A percentile compares a stretch with the other conserved stretches of the same genome.
Conservation (phyloP, 2,888 invertebrate genomes). For the Ennomos fuscantarius region DNA sequence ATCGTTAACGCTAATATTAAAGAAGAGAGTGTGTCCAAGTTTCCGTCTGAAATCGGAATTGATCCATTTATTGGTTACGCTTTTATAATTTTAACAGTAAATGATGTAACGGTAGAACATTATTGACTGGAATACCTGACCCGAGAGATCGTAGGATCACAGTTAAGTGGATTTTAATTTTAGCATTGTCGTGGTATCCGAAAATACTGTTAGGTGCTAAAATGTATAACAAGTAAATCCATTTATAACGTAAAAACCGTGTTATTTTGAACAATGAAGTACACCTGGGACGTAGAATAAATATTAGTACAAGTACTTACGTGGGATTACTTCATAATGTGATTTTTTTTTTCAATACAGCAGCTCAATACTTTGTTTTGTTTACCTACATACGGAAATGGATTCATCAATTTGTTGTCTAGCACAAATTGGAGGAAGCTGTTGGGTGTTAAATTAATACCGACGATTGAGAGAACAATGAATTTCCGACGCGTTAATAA, state of each 20-base stretch:
- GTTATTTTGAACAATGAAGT: background rate
- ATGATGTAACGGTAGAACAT: conserved; percentile 39
- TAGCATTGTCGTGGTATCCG: conserved; percentile 1
- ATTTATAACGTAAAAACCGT: no score
- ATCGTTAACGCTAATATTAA: background rate
- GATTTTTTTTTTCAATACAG: no score
- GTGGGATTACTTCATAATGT: no score
- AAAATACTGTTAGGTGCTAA: no score
- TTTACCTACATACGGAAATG: conserved; percentile 17
- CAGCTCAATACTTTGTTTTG: no score
- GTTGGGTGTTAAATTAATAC: conserved; percentile 38
- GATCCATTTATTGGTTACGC: conserved; percentile 34
- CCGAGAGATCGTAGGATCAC: conserved; percentile 17
- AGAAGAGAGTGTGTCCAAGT: conserved; percentile 38
- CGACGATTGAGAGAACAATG: conserved; percentile 50
- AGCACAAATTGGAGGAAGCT: conserved; percentile 27
- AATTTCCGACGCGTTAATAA: conserved; percentile 42
- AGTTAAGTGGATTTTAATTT: conserved; percentile 10
- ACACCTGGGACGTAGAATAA: no score
- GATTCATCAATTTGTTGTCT: conserved; percentile 12
- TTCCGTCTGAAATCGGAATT: conserved; percentile 28
- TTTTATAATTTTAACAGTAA: conserved; percentile 30
- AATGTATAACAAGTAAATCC: no score
- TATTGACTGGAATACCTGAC: conserved; percentile 2
- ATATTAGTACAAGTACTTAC: no score